These are phyloP conservation scores for Bombus difficillimus DNA, from an alignment of 1,140 invertebrate genomes.

Conservation along the genomic window DNA sequence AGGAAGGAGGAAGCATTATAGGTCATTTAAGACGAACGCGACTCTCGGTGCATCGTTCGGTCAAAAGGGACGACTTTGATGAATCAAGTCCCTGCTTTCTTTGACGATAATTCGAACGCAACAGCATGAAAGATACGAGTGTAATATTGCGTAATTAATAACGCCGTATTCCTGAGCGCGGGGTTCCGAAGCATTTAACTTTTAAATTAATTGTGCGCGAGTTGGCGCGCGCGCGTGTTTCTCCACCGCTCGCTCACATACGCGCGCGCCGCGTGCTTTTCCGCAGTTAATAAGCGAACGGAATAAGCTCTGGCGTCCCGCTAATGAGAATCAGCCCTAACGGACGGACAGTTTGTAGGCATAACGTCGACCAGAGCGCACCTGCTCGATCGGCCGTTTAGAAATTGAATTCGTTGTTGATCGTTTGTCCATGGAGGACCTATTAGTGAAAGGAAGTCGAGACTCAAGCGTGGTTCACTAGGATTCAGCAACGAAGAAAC, in stretches of 20 bases:
- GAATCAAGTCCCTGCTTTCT: slow-evolving; percentile 37
- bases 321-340: slow-evolving; percentile 56
- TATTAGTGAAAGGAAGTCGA: slow-evolving; percentile 63
- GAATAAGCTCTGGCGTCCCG: slow-evolving; percentile 42
- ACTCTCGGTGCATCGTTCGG: neutral
- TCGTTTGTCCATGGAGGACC: slow-evolving; percentile 51
- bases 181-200: slow-evolving; percentile 43
- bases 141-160: slow-evolving; percentile 47
- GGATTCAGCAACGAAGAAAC: slow-evolving; percentile 33
- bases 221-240: neutral
- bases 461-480: neutral
- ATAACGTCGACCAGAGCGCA: slow-evolving; percentile 31
- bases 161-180: neutral
- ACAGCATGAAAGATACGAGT: slow-evolving; percentile 44
- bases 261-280: slow-evolving; percentile 13
- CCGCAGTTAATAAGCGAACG: slow-evolving; percentile 56
- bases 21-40: neutral
- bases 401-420: slow-evolving; percentile 63
- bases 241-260: neutral
- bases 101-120: slow-evolving; percentile 45
- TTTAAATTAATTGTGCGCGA: slow-evolving; percentile 46
- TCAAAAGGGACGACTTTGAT: slow-evolving; percentile 28
- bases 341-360: slow-evolving; percentile 54
- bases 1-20: slow-evolving; percentile 4
- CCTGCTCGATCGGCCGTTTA: slow-evolving; percentile 51